Base-by-base conservation (phyloP, 2,797 vertebrate genomes). In the Mormyrops attenuatus region DNA sequence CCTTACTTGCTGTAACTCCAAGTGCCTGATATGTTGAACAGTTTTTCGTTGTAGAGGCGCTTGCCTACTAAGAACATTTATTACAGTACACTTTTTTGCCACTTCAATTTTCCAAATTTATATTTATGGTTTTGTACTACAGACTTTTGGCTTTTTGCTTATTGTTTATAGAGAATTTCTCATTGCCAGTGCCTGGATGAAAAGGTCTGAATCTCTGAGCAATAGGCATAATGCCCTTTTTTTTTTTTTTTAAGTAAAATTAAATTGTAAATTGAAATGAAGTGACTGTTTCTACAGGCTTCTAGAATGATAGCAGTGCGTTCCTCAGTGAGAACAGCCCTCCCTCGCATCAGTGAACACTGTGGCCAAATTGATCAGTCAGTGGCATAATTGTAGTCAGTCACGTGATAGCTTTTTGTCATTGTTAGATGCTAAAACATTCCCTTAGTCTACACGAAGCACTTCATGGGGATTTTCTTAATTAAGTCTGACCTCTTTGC, bases 1-100 rank as follows among this genome's bases (percentile, higher is more conserved):
- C 95, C 95, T 95, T 96, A 96, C 95, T 96, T 96, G 96, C 95
- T 96, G 93, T 94, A 95, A 96, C 96, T 96, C 96, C 96, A 97
- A 96, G 95, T 97, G 97, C 97, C 96, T 98, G 95, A 95, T 95
- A 95, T 95, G 95, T 94, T 93, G 93, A 93, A 93, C 94, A 89
- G 20, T 92, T 94, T 97, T 95, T 96, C 92, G 93, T 96, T 95
- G 95, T 95, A 96, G 94, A 95, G 95, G 95, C 96, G 95, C 96
- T 96, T 93, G 96, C 96, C 95, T 94, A 93, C 49, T 89, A 82
- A 91, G 93, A 94, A 94, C 94, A 95, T 97, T 96, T 96, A 95
- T 96, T 96, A 95, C 96, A 96, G 95, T 96, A 95, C 95, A 95
- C 95, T 80, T 85, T 89, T 89, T 86, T 86, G 49, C 57, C 73